Base-by-base conservation (phyloP, 2,888 invertebrate genomes). In the Orthosia cruda region DNA sequence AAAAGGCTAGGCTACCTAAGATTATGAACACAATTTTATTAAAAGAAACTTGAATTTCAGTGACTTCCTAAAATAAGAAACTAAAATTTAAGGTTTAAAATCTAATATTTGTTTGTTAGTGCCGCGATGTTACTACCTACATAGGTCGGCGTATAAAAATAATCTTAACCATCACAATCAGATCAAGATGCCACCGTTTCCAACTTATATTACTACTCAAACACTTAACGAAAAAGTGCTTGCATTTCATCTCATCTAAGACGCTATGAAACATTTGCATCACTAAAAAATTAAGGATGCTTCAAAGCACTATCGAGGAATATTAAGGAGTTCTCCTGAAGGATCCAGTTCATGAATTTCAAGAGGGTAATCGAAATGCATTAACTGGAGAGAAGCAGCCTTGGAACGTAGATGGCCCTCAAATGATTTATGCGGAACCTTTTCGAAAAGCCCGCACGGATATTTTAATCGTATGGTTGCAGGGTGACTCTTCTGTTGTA, bases 361-460 rank as follows among this genome's bases (percentile, higher is more conserved):
- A 84, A 92, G 92, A 85, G 84, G 91, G 90, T 85, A 87, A 91
- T 92, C 90, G 90, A 90, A 89, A 91, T 92, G 92, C 92, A 92
- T 92, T 92, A 92, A 91, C 85, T 88, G 87, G 80, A 89, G 89
- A 65, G 86, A 58, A 74, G 76, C 71, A 68, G 81, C 73, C 84
- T 87, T 83, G 74, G 59, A 87, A 85, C 80, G 75, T 74, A 80
- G 87, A 89, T 88, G 87, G 87, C 81, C 75, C 89, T 91, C 87
- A 77, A 85, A 87, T 90, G 91, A 92, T 92, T 90, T 90, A 90
- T 91, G 90, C 92, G 85, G 84, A 90, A 88, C 91, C 90, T 89
- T 91, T 91, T 88, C 69, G 88, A 83, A 89, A 87, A 87, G 78
- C 72, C 58, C 69, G 68, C 66, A 65, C 68, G 69, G 83, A 63